These are phyloP conservation scores for Leguminivora glycinivorella DNA, from an alignment of 1,140 invertebrate species.

Conservation along the genomic window DNA sequence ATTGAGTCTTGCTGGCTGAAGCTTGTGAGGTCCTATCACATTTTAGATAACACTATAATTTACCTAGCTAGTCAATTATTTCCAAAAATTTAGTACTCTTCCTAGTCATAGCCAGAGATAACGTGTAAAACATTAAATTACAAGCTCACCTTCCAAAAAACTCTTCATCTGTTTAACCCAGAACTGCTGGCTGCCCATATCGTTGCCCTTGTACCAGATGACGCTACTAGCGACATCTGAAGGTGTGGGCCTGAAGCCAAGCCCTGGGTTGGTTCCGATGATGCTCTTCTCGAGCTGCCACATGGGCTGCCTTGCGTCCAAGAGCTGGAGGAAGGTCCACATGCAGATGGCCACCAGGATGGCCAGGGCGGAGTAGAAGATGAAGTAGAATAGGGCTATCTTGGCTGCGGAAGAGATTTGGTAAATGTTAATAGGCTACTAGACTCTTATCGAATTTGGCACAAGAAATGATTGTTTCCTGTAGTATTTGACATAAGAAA, in stretches of 20 bases:
- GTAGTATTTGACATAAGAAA: too few relatives aligned
- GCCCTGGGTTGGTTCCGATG: constrained; percentile 94
- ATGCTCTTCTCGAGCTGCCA: constrained; percentile 90
- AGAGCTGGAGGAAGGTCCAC: constrained; percentile 94
- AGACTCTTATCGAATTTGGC: too few relatives aligned
- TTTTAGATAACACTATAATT: too few relatives aligned
- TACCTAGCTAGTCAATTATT: too few relatives aligned
- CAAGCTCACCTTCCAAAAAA: constrained; percentile 81
- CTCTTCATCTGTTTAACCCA: constrained; percentile 87
- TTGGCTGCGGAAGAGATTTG: constrained; percentile 85
- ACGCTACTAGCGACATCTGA: constrained; percentile 95
- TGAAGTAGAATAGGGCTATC: constrained; percentile 94
- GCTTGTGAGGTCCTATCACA: too few relatives aligned
- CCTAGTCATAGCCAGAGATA: not conserved
- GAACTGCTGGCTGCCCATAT: constrained; percentile 85
- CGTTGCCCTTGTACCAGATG: constrained; percentile 93
- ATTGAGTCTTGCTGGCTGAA: too few relatives aligned
- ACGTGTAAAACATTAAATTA: not conserved
- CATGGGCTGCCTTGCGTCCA: constrained; percentile 92
- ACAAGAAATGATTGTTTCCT: too few relatives aligned
- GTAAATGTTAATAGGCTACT: too few relatives aligned
- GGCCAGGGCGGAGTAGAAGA: constrained; percentile 93
- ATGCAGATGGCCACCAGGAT: constrained; percentile 93
- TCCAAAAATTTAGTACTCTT: too few relatives aligned
- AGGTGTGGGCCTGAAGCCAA: constrained; percentile 95